Conservation (phyloP, 2,797 vertebrate genomes). For the Anolis apletophallus region DNA sequence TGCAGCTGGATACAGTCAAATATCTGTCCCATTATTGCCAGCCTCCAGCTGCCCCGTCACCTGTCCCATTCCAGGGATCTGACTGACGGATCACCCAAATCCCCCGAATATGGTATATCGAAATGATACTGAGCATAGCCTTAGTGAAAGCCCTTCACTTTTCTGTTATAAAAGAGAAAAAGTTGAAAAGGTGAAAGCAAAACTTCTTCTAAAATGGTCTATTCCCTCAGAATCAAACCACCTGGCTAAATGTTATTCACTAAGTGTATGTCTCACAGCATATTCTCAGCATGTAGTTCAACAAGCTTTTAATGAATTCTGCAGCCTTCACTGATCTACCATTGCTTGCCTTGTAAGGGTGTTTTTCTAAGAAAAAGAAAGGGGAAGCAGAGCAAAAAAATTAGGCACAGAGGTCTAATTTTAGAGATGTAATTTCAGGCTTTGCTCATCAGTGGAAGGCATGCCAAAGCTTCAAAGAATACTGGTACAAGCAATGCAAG, state of each 20-base stretch:
- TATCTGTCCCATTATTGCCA: no score
- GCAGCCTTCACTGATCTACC: constrained; percentile 20
- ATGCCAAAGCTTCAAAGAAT: constrained; percentile 53
- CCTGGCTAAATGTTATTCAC: constrained; percentile 30
- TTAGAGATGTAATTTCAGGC: constrained; percentile 54
- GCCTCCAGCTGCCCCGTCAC: no score
- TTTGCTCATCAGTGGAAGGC: constrained; percentile 36
- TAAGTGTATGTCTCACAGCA: background rate
- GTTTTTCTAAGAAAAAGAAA: constrained; percentile 29
- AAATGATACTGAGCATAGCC: no score
- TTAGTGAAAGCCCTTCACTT: background rate
- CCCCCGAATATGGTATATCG: no score
- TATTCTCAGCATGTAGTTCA: constrained; percentile 24
- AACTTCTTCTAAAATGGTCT: constrained; percentile 32
- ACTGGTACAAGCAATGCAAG: constrained; percentile 51
- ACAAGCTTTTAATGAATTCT: constrained; percentile 54
- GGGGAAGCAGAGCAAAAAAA: constrained; percentile 24
- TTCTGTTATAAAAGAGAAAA: background rate
- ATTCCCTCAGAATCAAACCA: background rate
- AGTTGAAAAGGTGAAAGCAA: constrained; percentile 29
- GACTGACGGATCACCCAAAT: no score
- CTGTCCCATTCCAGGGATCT: no score
- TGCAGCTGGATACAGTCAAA: no score
- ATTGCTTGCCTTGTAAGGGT: constrained; percentile 41
- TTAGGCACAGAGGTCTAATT: background rate